A percentile compares a stretch with the other conserved stretches of the same genome.
phyloP scores from a whole-genome alignment of 1,140 invertebrate genomes.

The Drosophila funebris region DNA sequence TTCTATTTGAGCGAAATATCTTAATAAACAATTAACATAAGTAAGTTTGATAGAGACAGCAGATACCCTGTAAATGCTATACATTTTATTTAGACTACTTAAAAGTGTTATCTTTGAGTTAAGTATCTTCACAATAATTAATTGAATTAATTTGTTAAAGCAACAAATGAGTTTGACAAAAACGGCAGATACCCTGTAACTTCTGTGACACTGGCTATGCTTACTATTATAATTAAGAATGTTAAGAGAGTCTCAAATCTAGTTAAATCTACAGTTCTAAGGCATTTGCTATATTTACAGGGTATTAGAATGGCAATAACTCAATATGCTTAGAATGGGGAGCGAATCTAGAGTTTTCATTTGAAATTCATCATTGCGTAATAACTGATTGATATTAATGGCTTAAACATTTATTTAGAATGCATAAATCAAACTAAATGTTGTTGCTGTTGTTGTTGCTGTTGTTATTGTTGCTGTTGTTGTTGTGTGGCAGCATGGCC shows the following conservation, averaged over 20 bases:
- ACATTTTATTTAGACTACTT: too few species aligned
- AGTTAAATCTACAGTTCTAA: background rate
- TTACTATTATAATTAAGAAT: background rate
- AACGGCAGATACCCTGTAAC: too few species aligned
- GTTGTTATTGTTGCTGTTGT: background rate
- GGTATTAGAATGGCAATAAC: background rate
- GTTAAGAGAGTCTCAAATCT: background rate
- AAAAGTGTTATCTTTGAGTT: too few species aligned
- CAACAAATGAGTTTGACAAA: too few species aligned
- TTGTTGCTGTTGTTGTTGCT: background rate
- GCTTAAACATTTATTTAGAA: conserved; percentile 2
- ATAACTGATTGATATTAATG: conserved; percentile 26
- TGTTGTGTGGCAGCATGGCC: conserved; percentile 51
- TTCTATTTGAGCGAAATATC: background rate
- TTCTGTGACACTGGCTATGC: too few species aligned
- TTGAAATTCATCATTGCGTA: conserved; percentile 24
- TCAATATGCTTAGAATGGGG: background rate
- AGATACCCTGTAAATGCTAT: background rate
- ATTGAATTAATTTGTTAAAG: too few species aligned
- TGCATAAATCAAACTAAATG: background rate
- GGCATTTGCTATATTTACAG: background rate
- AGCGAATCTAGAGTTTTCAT: conserved; percentile 2
- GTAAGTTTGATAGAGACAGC: too few species aligned
- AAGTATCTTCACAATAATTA: too few species aligned
- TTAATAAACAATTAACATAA: background rate